Base-by-base conservation (phyloP, 2,888 invertebrate species). In the Lochmaea crataegi region DNA sequence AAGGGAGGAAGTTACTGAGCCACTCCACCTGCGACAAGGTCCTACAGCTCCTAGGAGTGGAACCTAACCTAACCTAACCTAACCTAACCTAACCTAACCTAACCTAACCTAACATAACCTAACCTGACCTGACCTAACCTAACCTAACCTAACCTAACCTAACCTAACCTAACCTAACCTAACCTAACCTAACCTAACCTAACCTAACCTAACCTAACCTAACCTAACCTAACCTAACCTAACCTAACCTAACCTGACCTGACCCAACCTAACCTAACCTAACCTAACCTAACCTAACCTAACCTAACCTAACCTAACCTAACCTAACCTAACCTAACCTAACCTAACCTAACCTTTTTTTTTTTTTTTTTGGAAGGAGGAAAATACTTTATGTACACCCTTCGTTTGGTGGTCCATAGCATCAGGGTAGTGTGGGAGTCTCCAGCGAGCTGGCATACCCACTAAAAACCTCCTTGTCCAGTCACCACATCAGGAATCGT, bases 71-170 rank as follows among this genome's bases (percentile, higher is more conserved):
- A 22, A 22, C 22, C 51, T 51, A 51, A 51, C 51, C 51, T 51
- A 12, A 51, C 51, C 51, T 51, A 56, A 56, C 56, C 56, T 56
- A 56, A 56, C 56, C 56, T 56, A 56, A 56, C 56, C 56, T 56
- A 56, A 56, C 56, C 56, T 56, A 51, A 51, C 51, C 51, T 51
- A 51, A 51, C 51, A 4, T 60, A 32, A 60, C 60, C 51, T 51
- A 51, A 51, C 51, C n/a, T 60, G 9, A 60, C 60, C 32, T 22
- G 2, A 22, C 22, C 22, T 22, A 22, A 22, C 22, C 22, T 22
- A 12, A 45, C 10, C 45, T 58, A 22, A 58, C 58, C 22, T 58
- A 22, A 58, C 58, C 22, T 26, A 26, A 58, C 58, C 58, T 22
- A 22, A 58, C 58, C 22, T 58, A 22, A 58, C 58, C 22, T 22